phyloP scores from a whole-genome alignment of 92 coral and sea anemone genomes.

The Plumapathes pennacea region DNA sequence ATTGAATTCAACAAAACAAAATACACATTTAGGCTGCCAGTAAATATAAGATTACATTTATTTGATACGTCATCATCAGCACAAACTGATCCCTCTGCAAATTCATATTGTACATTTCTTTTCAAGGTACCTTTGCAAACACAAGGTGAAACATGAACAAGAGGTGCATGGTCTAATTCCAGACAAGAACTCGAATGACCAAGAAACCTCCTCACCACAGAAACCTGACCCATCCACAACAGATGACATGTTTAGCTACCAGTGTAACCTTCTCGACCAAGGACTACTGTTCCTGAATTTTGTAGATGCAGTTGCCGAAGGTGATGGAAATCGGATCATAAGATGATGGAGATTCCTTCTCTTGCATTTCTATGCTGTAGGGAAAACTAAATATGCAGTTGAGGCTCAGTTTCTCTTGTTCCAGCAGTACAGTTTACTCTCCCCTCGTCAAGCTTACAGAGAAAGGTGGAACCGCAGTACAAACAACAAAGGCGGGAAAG shows the following conservation, averaged over 20 bases:
- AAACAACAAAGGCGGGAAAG: conserved; percentile 11
- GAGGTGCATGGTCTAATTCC: conserved; percentile 11
- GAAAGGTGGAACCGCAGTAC: conserved; percentile 21
- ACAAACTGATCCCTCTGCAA: too few species aligned
- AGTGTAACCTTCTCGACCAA: conserved; percentile 13
- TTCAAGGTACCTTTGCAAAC: conserved; percentile 5
- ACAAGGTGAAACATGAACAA: conserved; percentile 6
- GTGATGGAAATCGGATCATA: conserved; percentile 20
- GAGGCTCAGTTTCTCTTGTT: conserved; percentile 22
- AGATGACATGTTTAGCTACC: conserved; percentile 16
- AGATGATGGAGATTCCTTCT: conserved; percentile 32
- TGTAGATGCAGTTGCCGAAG: conserved; percentile 29
- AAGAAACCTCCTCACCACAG: neutral
- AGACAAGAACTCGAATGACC: neutral
- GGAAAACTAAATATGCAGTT: conserved; percentile 9
- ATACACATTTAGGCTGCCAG: too few species aligned
- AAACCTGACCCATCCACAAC: neutral
- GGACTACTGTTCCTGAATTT: conserved; percentile 27
- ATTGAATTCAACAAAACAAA: too few species aligned
- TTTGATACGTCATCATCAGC: too few species aligned
- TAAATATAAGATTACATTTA: too few species aligned
- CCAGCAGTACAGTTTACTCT: neutral
- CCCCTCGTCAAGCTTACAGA: conserved; percentile 16
- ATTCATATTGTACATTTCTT: too few species aligned
- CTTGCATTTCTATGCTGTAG: conserved; percentile 10